Base-by-base conservation (phyloP, 2,888 invertebrate genomes). In the Eilema caniola region DNA sequence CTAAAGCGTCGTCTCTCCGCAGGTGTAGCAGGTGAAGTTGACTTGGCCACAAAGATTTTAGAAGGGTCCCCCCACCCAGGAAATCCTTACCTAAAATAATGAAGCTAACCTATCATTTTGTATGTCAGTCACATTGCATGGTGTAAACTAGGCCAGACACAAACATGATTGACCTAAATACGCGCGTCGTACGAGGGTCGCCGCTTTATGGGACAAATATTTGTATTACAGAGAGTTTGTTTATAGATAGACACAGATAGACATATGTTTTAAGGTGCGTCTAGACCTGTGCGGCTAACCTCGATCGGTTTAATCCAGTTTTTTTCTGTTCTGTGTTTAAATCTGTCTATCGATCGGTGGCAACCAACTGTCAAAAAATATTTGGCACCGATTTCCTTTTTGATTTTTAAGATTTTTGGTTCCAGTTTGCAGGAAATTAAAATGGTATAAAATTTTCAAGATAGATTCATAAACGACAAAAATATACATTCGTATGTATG, bases 151-250 rank as follows among this genome's bases (percentile, higher is more conserved):
- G 69, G 60, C 23, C 60, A 47, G 53, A 37, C 61, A 28, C 56
- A 67, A 67, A 67, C 63, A 68, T 61, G 28, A 71, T 71, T 71
- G 67, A 63, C 47, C 62, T 20, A 71, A 67, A 63, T 63, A 59
- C 66, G 28, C 47, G 31, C 47, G 62, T 41, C 24, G 47, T 5
- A 57, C 31, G 68, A 67, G 70, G 70, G 70, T 47, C 70, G 60
- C 33, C 37, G 63, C 62, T 31, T 67, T 47, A 71, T 71, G 67
- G n/a, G 28, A 66, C 62, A 66, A 67, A 71, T 67, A 71, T 67
- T 71, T 63, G 63, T 63, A 24, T 12, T 16, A 28, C 64, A 25
- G 28, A 23, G 23, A 41, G 33, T 64, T 31, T 69, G 64, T 64
- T 63, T 63, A 25, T 63, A 25, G n/a, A n/a, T n/a, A n/a, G n/a